These are phyloP conservation scores for Pachycephala philippinensis DNA, from an alignment of 2,113 vertebrate genomes.

Conservation along the genomic window DNA sequence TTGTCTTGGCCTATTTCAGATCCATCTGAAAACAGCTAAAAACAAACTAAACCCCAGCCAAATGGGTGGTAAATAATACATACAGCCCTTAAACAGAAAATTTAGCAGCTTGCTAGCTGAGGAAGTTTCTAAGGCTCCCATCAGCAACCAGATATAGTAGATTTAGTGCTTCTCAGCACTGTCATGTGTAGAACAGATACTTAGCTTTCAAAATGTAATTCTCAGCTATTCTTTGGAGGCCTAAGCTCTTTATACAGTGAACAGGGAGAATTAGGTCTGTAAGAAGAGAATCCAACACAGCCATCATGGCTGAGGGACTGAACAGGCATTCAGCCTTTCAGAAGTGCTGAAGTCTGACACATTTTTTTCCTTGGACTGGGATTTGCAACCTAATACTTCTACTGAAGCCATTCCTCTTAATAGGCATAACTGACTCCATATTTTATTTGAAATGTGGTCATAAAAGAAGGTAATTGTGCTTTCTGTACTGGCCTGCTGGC, in stretches of 20 bases:
- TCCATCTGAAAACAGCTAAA: background rate
- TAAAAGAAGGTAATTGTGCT: background rate
- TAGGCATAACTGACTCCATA: background rate
- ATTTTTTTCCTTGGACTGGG: background rate
- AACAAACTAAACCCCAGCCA: background rate
- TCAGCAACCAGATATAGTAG: background rate
- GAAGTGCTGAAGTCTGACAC: background rate
- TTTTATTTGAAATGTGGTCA: background rate
- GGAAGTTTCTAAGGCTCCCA: background rate
- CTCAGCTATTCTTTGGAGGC: background rate
- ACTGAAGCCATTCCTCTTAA: background rate
- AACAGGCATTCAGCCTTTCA: background rate
- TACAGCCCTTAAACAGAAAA: slow-evolving; percentile 10
- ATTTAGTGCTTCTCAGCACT: background rate
- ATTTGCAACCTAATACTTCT: background rate
- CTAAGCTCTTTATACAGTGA: background rate
- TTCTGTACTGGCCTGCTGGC: background rate
- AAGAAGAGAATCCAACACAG: background rate
- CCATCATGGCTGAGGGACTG: background rate
- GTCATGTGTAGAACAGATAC: background rate
- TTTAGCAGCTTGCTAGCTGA: slow-evolving; percentile 15
- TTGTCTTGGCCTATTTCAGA: slow-evolving; percentile 25
- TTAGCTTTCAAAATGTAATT: background rate
- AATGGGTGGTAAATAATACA: slow-evolving; percentile 44
- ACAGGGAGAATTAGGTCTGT: background rate